Evolutionary conservation across 2,888 invertebrate species (phyloP), one percentile per base, ranked within the genome.

Genomic region (Andrena bicolor): DNA sequence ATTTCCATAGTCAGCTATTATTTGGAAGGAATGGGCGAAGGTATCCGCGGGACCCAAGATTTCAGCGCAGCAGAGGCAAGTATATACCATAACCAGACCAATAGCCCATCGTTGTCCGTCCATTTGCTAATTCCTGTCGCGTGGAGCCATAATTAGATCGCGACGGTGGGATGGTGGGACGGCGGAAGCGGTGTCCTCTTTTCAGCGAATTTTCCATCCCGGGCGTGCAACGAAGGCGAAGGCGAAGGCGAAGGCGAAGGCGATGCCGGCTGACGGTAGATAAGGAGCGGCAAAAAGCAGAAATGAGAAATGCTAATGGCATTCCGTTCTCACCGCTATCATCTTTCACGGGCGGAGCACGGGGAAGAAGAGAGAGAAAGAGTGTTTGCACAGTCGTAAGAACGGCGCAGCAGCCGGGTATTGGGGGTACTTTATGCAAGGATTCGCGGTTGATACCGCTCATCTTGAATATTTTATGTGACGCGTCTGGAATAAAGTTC

Each of bases 231-330:
- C 81, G 81, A 72, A 72, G 72, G 65, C 76, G 70, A 72, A n/a
- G n/a, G n/a, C n/a, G n/a, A n/a, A n/a, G n/a, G n/a, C n/a, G n/a
- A n/a, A n/a, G n/a, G n/a, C 81, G 81, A 72, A 72, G 72, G 65
- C 76, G 70, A 72, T 56, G 77, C 66, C 74, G 80, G 74, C 65
- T 81, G 85, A 56, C 76, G 81, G 83, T 80, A 88, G 88, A 88
- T 88, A 88, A 88, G 84, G 77, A 82, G 80, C 76, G 81, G 88
- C 79, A 88, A 88, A 88, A 86, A 83, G 85, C 84, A 88, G 88
- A 87, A 88, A 88, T 87, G 88, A 88, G 88, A 88, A 88, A 88
- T 88, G 88, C 88, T 88, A 88, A 88, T 88, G 88, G 88, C 88
- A 88, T 88, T 88, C 88, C 88, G 86, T 88, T 88, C 86, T 88